Base-by-base conservation (phyloP, 2,797 vertebrate species). In the Lophotriccus pileatus region DNA sequence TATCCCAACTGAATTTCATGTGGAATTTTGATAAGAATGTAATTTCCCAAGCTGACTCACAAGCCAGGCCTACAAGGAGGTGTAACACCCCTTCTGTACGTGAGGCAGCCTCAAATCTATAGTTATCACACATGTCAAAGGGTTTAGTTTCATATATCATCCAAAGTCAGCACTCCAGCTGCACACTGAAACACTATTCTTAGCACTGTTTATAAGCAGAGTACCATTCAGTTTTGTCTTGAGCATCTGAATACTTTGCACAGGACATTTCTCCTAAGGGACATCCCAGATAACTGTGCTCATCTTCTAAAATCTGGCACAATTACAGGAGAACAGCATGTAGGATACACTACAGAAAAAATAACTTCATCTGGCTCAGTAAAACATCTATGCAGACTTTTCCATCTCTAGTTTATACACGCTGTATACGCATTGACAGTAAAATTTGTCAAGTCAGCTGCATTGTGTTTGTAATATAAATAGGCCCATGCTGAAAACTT, bases 21-120 rank as follows among this genome's bases (percentile, higher is more conserved):
- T 49, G 59, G 59, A 92, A 91, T 95, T 95, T 75, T 84, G 79
- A 95, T 94, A 95, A 93, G 76, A 93, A 92, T 41, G 43, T 76
- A 69, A 94, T 95, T 96, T 96, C 89, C 89, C 94, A 91, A 89
- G 76, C 28, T 73, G 79, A 72, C 50, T 86, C 68, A 75, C 50
- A 83, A 90, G 58, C n/a, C 44, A 79, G 73, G 87, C 47, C 69
- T 86, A 37, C 50, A 59, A 94, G 62, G 66, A 87, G 66, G 34
- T 84, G 20, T 76, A 75, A 94, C 78, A 93, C 25, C 74, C 69
- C 55, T 94, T 85, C 80, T 75, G 73, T n/a, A 64, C 1, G 3
- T 41, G 82, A 84, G 74, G 55, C 30, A 84, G 53, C 43, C 62
- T 87, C 62, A 49, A 72, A 62, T 73, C 66, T 75, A 21, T 4